phyloP scores from a whole-genome alignment of 2,797 vertebrate genomes.

The Sebastes variabilis region DNA sequence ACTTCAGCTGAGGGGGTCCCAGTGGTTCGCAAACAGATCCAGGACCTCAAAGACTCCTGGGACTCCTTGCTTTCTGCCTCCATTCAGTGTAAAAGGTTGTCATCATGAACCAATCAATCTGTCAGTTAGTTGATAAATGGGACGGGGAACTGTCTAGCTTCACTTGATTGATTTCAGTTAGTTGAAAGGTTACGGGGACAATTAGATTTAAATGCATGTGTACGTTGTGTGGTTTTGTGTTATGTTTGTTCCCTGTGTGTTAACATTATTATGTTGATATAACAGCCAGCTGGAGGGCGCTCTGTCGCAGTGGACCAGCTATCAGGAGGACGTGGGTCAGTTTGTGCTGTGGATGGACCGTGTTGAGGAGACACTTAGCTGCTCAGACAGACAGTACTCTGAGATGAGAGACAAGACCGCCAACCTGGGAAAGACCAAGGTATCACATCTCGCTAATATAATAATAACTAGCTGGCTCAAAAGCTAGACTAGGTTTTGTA shows the following conservation, averaged over 20 bases:
- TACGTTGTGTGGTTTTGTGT: neutral
- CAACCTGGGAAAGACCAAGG: slow-evolving; percentile 93
- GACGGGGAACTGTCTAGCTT: slow-evolving; percentile 38
- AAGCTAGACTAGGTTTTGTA: neutral
- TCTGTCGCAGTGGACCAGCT: slow-evolving; percentile 97
- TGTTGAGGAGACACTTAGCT: slow-evolving; percentile 87
- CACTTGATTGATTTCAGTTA: slow-evolving; percentile 44
- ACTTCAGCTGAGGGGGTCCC: slow-evolving; percentile 92
- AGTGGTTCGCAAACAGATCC: slow-evolving; percentile 90
- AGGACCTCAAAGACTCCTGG: slow-evolving; percentile 94
- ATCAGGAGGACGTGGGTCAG: slow-evolving; percentile 94
- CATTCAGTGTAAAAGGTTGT: slow-evolving; percentile 96
- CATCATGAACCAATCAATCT: slow-evolving; percentile 17
- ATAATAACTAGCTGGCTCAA: neutral
- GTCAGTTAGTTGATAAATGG: slow-evolving; percentile 32
- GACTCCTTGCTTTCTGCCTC: slow-evolving; percentile 89
- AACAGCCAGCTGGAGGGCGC: slow-evolving; percentile 93
- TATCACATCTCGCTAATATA: slow-evolving; percentile 39
- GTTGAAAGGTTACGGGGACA: slow-evolving; percentile 42
- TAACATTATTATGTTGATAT: slow-evolving; percentile 33
- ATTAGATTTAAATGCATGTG: slow-evolving; percentile 22
- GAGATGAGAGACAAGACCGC: slow-evolving; percentile 94
- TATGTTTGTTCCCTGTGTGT: neutral
- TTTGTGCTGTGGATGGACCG: slow-evolving; percentile 94
- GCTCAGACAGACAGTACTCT: slow-evolving; percentile 86